Base-by-base conservation (phyloP, 2,888 invertebrate genomes). In the Ischnura elegans region DNA sequence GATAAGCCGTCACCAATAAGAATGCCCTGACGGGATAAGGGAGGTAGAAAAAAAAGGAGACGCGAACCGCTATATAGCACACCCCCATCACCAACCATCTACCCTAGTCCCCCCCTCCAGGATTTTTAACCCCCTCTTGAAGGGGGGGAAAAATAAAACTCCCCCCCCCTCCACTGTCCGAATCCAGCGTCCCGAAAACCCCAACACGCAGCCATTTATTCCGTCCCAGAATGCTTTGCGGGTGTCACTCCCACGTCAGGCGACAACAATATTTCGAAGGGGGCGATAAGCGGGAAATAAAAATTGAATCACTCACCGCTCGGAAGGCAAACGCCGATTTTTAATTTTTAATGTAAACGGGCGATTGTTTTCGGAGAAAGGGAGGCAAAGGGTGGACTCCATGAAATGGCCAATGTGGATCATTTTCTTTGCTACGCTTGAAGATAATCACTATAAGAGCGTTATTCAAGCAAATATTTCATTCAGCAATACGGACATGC, bases 1-100 rank as follows among this genome's bases (percentile, higher is more conserved):
- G 90, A 90, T 90, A 90, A 90, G 90, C 61, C 90, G 90, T 66
- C 61, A 61, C 61, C 90, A 90, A 90, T 90, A 90, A 16, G 90
- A 90, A 90, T 42, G 90, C 90, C 61, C 61, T 55, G 76, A 76
- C 76, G 29, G 76, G 76, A 13, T 21, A 76, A 25, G 76, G 76
- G 76, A 13, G 36, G 36, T 29, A 19, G 51, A 19, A 19, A 10
- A 10, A 51, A 19, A 51, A 19, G 51, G 51, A 51, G 51, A 51
- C 51, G 51, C 19, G 61, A 61, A 61, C 76, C 8, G 76, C 76
- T n/a, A 6, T 36, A 19, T 5, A 3, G 76, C 29, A 16, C 51
- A 61, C 61, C 61, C 61, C 76, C 5, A 3, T 76, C 76, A 36
- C 61, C 61, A 25, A 36, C 10, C 76, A 16, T 1, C 76, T 76